A percentile compares a stretch with the other conserved stretches of the same genome.
Evolutionary conservation across 1,140 invertebrate genomes (phyloP).

Genomic region (Drosophila simulans): DNA sequence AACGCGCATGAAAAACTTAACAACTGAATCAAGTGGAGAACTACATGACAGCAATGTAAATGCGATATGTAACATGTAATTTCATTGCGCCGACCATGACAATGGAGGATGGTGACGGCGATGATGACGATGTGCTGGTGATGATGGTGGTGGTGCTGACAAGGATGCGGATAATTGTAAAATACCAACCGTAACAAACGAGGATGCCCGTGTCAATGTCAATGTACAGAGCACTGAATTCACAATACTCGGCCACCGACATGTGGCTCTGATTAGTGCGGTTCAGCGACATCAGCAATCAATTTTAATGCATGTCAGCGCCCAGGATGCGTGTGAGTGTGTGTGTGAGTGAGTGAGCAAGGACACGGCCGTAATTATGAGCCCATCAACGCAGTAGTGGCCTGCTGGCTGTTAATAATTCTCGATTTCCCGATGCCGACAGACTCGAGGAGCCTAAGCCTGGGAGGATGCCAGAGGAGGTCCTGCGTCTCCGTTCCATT

Average conservation of each 20-base stretch:
- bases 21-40: constrained; percentile 33
- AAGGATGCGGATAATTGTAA: constrained; percentile 44
- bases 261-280: constrained; percentile 48
- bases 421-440: constrained; percentile 49
- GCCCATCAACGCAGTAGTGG: constrained; percentile 50
- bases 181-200: neutral
- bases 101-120: constrained; percentile 8
- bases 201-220: constrained; percentile 47
- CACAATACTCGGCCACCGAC: constrained; percentile 1
- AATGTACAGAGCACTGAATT: constrained; percentile 5
- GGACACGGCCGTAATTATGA: constrained; percentile 46
- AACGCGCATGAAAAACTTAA: constrained; percentile 11
- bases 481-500: neutral
- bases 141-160: constrained; percentile 36
- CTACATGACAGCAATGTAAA: constrained; percentile 48
- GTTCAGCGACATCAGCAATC: constrained; percentile 53
- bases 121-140: neutral
- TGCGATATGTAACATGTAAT: constrained; percentile 58
- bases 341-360: constrained; percentile 16
- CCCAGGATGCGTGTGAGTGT: constrained; percentile 19
- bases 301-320: constrained; percentile 59
- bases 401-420: constrained; percentile 33
- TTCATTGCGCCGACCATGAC: constrained; percentile 43
- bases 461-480: neutral
- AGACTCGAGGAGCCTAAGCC: constrained; percentile 1